Evolutionary conservation across 1,140 invertebrate genomes (phyloP).

Genomic region (Rhyzopertha dominica): DNA sequence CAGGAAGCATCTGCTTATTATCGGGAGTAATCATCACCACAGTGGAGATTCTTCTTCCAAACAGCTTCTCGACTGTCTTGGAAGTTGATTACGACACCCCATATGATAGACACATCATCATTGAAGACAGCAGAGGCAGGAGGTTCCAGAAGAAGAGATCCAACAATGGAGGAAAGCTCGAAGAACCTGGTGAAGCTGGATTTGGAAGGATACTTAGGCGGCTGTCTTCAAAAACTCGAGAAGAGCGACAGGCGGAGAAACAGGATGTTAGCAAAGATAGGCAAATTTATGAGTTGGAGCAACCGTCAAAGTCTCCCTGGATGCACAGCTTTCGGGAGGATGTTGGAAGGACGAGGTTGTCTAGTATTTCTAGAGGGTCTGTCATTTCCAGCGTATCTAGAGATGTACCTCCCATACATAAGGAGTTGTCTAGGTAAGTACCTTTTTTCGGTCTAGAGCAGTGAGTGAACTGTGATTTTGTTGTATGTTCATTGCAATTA

Average conservation of each 20-base stretch:
- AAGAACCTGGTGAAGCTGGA: constrained; percentile 54
- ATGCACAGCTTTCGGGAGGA: no score
- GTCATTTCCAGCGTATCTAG: constrained; percentile 44
- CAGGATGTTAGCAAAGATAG: constrained; percentile 49
- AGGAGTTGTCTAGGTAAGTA: constrained; percentile 23
- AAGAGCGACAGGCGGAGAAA: constrained; percentile 42
- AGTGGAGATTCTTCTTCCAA: constrained; percentile 80
- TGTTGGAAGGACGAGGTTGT: no score
- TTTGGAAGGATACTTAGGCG: constrained; percentile 56
- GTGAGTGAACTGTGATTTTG: no score
- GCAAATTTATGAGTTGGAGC: constrained; percentile 55
- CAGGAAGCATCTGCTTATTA: constrained; percentile 69
- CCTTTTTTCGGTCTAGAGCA: no score
- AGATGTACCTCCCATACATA: constrained; percentile 29
- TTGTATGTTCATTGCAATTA: no score
- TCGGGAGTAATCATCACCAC: constrained; percentile 72
- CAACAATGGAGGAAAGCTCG: constrained; percentile 51
- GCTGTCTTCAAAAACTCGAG: constrained; percentile 56
- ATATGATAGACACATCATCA: constrained; percentile 85
- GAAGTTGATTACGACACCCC: constrained; percentile 93
- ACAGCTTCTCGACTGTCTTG: constrained; percentile 86
- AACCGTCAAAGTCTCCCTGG: constrained; percentile 54
- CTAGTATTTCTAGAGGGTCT: constrained; percentile 49
- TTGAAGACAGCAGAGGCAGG: constrained; percentile 81
- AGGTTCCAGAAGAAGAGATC: constrained; percentile 57